Evolutionary conservation across 2,797 vertebrate genomes (phyloP).

Genomic region (Alectoris magna): DNA sequence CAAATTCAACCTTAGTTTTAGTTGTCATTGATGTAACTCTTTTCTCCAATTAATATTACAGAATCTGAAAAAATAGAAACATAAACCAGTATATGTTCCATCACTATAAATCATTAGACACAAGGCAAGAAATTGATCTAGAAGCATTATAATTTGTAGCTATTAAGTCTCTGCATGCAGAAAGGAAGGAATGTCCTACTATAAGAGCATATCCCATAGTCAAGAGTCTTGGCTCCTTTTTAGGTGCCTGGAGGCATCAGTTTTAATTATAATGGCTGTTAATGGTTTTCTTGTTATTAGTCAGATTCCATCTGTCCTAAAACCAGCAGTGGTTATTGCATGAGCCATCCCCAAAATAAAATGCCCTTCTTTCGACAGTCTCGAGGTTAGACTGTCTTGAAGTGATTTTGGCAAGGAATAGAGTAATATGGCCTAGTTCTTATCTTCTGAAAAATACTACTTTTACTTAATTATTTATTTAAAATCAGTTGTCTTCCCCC

Average conservation of each 20-base stretch:
- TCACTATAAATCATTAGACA: neutral
- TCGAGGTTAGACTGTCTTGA: neutral
- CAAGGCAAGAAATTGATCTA: neutral
- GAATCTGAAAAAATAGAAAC: neutral
- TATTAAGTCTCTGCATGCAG: neutral
- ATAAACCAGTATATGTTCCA: neutral
- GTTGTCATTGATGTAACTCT: neutral
- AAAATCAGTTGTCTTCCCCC: neutral
- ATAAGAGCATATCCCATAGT: neutral
- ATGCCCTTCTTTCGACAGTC: neutral
- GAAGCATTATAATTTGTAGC: neutral
- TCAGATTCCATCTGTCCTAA: conserved; percentile 39
- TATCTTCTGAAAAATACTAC: neutral
- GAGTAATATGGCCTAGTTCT: neutral
- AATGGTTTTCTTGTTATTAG: conserved; percentile 32
- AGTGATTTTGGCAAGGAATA: neutral
- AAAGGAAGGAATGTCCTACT: neutral
- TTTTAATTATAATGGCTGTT: conserved; percentile 10
- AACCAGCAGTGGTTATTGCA: neutral
- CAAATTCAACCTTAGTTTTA: neutral
- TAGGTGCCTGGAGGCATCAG: neutral
- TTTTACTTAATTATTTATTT: neutral
- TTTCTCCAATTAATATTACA: neutral
- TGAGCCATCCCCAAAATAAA: neutral
- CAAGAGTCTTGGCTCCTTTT: neutral